Percentiles rank a stretch among this genome's conserved stretches.
Conservation (phyloP, 2,888 invertebrate species). For the Lasiommata megera region DNA sequence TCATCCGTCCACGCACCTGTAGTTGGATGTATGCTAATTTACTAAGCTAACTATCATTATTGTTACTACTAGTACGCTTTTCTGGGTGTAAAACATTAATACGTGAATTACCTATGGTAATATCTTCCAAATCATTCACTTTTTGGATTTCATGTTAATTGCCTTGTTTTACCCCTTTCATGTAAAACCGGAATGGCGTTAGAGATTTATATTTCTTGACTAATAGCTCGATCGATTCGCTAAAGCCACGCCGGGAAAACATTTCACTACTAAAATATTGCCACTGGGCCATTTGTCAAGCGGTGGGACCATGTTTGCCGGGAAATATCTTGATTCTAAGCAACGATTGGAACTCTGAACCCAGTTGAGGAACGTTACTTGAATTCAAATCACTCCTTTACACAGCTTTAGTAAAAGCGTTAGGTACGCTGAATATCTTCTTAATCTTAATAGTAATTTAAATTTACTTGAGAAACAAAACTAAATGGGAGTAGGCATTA, state of each 20-base stretch:
- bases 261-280: conserved; percentile 25
- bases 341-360: conserved; percentile 1
- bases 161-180: too few species aligned
- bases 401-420: neutral
- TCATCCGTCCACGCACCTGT: too few species aligned
- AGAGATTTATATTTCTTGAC: conserved; percentile 20
- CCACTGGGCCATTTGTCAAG: conserved; percentile 18
- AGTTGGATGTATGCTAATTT: too few species aligned
- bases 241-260: conserved; percentile 13
- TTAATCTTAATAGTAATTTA: neutral
- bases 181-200: neutral
- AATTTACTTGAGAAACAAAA: neutral
- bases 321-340: conserved; percentile 7
- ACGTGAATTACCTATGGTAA: too few species aligned
- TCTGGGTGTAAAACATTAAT: too few species aligned
- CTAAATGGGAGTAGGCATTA: too few species aligned
- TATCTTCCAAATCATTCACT: too few species aligned
- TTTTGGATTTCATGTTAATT: too few species aligned
- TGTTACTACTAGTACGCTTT: too few species aligned
- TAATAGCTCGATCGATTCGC: conserved; percentile 17
- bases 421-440: neutral
- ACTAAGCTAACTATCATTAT: too few species aligned
- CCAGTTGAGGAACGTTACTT: neutral
- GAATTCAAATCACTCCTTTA: conserved; percentile 7
- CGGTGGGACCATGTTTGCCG: conserved; percentile 2